A percentile compares a stretch with the other conserved stretches of the same genome.
phyloP scores from a whole-genome alignment of 2,888 invertebrate genomes.

The Cephalotes varians region DNA sequence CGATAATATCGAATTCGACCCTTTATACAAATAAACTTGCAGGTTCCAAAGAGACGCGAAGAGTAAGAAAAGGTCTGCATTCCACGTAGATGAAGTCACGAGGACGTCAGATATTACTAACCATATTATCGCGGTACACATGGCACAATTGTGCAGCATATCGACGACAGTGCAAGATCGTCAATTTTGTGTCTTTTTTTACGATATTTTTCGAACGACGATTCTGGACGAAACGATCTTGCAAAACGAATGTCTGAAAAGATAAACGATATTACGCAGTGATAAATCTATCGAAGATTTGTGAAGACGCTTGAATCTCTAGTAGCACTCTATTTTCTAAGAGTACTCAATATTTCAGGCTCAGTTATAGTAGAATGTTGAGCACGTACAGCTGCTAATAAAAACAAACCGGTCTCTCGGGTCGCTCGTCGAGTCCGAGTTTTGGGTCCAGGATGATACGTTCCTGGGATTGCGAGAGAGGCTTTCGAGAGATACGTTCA shows the following conservation, averaged over 20 bases:
- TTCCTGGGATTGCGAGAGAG: constrained; percentile 62
- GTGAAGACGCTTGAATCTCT: background rate
- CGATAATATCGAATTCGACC: constrained; percentile 23
- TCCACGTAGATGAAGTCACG: constrained; percentile 77
- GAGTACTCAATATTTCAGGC: background rate
- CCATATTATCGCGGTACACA: constrained; percentile 56
- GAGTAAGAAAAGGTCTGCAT: constrained; percentile 70
- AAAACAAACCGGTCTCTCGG: background rate
- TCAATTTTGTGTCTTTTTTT: constrained; percentile 26
- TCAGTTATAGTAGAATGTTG: background rate
- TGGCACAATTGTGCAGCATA: constrained; percentile 32
- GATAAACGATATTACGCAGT: background rate
- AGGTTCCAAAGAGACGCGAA: constrained; percentile 31
- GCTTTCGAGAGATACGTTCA: constrained; percentile 73
- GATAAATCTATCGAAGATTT: background rate
- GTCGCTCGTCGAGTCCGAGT: background rate
- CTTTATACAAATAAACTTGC: constrained; percentile 14
- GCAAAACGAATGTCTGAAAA: background rate
- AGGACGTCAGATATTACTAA: constrained; percentile 46
- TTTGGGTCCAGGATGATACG: constrained; percentile 24
- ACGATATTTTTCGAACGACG: background rate
- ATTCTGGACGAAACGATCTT: background rate
- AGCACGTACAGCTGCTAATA: background rate
- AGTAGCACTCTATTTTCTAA: background rate
- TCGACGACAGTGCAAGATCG: constrained; percentile 45